Evolutionary conservation across 2,888 invertebrate genomes (phyloP), one percentile per base, ranked within the genome.

Genomic region (Watsonalla cultraria): DNA sequence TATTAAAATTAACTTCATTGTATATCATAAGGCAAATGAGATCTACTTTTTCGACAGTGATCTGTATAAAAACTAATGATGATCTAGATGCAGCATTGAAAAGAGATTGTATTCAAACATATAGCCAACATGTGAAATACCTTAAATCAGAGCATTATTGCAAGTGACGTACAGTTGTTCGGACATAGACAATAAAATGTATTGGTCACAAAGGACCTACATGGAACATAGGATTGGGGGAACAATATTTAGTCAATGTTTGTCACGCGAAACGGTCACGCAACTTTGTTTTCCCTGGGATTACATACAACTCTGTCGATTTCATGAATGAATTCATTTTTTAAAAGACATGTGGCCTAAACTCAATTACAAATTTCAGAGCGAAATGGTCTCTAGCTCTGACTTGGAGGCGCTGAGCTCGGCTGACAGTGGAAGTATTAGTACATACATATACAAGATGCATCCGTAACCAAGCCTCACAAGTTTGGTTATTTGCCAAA

Each of bases 231-330:
- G 65, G 11, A 42, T 42, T 37, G 8, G 70, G 72, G 72, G 74
- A 74, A 74, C 70, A 71, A 60, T 65, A 67, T 74, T 72, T 65
- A 68, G 71, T 63, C 64, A 69, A 61, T 72, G 72, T 64, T 78
- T 74, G 82, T 80, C 84, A 86, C 84, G 85, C 84, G 73, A 86
- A 74, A 72, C 74, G 63, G 80, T 82, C 87, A 85, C 81, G 85
- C 80, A 72, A 82, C 72, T 66, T 70, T 77, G 78, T 78, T 81
- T 82, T 80, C 80, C 76, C 76, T 73, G 70, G 65, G 71, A 78
- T 82, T 80, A 74, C 66, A 76, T 70, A 70, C 71, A 71, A 68
- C 66, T 62, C 57, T 54, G 56, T 53, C 53, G 62, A 57, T 59
- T 62, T 73, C 74, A 75, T 77, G 71, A 84, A 84, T 80, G 75